Evolutionary conservation across 2,797 vertebrate species (phyloP).

Genomic region (Anguilla pacifica): DNA sequence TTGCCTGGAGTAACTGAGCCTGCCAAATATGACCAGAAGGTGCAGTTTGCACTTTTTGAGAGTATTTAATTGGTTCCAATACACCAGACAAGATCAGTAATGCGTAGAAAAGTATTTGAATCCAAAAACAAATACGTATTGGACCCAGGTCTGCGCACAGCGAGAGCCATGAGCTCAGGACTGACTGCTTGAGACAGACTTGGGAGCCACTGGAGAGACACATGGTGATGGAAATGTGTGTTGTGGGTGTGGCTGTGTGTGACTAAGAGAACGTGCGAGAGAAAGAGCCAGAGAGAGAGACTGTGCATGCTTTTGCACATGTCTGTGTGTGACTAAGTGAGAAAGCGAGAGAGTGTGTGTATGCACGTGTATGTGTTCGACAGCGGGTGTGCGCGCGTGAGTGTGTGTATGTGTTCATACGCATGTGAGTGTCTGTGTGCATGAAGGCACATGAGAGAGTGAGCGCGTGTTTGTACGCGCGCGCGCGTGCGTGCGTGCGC

Average conservation of each 20-base stretch:
- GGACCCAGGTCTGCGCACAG: background rate
- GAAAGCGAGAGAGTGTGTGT: background rate
- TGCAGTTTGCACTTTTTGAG: too few species aligned
- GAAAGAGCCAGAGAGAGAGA: background rate
- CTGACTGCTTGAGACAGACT: background rate
- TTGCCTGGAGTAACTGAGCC: too few species aligned
- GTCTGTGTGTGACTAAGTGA: background rate
- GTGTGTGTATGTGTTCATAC: background rate
- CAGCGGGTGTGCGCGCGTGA: background rate
- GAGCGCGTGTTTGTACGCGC: background rate
- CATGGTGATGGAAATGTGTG: background rate
- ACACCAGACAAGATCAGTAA: too few species aligned
- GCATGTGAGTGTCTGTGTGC: slow-evolving; percentile 16
- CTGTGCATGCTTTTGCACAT: background rate
- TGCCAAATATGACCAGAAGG: too few species aligned
- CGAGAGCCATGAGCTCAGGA: background rate
- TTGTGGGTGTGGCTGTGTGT: slow-evolving; percentile 31
- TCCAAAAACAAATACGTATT: too few species aligned
- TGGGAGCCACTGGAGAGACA: background rate
- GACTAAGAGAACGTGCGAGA: background rate
- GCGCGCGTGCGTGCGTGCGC: background rate
- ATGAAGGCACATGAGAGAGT: background rate
- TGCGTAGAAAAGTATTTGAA: too few species aligned
- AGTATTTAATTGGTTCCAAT: too few species aligned
- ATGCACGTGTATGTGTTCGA: background rate